A percentile compares a stretch with the other conserved stretches of the same genome.
Conservation (phyloP, 2,888 invertebrate species). For the Ferrisia virgata region DNA sequence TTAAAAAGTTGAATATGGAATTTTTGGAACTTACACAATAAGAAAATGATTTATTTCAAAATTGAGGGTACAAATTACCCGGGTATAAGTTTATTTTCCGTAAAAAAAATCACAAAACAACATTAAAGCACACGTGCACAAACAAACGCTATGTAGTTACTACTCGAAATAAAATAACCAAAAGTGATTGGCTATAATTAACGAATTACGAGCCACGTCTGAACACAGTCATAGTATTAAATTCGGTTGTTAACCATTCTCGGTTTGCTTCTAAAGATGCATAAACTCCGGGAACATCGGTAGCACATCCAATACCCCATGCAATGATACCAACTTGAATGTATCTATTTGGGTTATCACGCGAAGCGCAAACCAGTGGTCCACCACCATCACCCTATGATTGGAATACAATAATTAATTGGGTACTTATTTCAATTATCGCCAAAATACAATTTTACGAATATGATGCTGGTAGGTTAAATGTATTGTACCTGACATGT, state of each 20-base stretch:
- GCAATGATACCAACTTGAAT: slow-evolving; percentile 88
- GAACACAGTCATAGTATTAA: slow-evolving; percentile 23
- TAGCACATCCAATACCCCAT: slow-evolving; percentile 89
- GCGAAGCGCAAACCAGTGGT: slow-evolving; percentile 81
- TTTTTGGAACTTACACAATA: too few species aligned
- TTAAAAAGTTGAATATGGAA: too few species aligned
- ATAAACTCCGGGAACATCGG: slow-evolving; percentile 85
- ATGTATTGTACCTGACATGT: slow-evolving; percentile 62
- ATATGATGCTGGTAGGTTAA: not conserved
- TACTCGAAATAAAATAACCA: too few species aligned
- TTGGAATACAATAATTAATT: not conserved
- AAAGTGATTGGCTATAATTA: too few species aligned
- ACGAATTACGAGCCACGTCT: not conserved
- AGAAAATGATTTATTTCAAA: too few species aligned
- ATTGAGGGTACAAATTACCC: too few species aligned
- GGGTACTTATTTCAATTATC: not conserved
- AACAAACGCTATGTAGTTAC: not conserved
- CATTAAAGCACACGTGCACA: not conserved
- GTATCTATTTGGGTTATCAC: slow-evolving; percentile 65
- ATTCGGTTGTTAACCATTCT: slow-evolving; percentile 68
- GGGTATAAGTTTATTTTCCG: too few species aligned
- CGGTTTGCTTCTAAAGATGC: slow-evolving; percentile 79
- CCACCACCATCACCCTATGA: slow-evolving; percentile 80
- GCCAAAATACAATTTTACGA: not conserved
- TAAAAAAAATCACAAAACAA: too few species aligned